Base-by-base conservation (phyloP, 2,113 vertebrate genomes). In the Neolamprologus toae region DNA sequence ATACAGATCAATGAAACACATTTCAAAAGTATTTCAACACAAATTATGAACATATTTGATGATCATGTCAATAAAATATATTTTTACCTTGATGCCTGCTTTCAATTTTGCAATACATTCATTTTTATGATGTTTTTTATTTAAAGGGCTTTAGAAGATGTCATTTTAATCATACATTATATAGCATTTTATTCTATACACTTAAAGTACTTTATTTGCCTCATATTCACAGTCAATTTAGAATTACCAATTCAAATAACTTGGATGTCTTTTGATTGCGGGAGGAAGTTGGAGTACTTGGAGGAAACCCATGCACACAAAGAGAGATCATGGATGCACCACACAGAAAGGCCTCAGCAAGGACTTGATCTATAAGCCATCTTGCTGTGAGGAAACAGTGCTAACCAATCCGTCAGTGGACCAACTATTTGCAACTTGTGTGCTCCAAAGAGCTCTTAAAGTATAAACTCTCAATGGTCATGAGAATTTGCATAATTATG, bases 371-470 rank as follows among this genome's bases (percentile, higher is more conserved):
- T 37, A 68, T n/a, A 12, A 68, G 7, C 2, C 63, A 1, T 5
- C 33, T 68, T 4, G 4, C 1, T 68, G 19, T 3, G 4, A 68
- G 4, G 6, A 11, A n/a, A 2, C 17, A 35, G 1, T 68, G 33
- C 63, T 0, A 21, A 37, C 33, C 0, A 2, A 1, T 21, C 61
- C 6, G 0, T 66, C 1, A 66, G 31, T 21, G 61, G 16, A 33
- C 59, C 16, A 7, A 11, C 31, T 35, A 66, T 35, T 35, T 66
- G 61, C 33, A 66, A 2, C 4, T n/a, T 66, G 17, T 66, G 17
- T 12, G 53, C n/a, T 54, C 53, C 51, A 12, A 54, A 54, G 3
- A 21, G 9, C 51, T 12, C 2, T 23, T 55, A 13, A 13, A 55
- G 21, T 54, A 54, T 54, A 54, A 54, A 12, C n/a, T 0, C 51